Conservation (phyloP, 2,888 invertebrate genomes). For the Diplazon laetatorius region DNA sequence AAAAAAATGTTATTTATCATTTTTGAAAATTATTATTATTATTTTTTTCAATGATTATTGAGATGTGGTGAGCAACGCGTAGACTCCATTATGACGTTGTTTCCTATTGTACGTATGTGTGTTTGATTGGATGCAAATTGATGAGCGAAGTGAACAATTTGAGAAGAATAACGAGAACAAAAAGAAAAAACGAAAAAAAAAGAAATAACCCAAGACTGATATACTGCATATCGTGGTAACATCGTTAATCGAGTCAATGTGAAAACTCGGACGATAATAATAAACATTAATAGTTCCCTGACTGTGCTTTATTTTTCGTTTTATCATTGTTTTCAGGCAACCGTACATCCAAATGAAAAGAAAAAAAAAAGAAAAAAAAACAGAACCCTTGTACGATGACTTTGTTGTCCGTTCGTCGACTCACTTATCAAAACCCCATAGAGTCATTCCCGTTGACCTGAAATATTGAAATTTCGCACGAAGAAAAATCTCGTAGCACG, state of each 20-base stretch:
- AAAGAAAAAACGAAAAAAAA: slow-evolving; percentile 10
- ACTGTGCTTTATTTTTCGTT: background rate
- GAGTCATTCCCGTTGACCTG: too few species aligned
- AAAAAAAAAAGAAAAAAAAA: too few species aligned
- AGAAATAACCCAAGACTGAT: slow-evolving; percentile 72
- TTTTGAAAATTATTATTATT: slow-evolving; percentile 10
- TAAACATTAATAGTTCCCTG: slow-evolving; percentile 49
- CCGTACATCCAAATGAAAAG: too few species aligned
- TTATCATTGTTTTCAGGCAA: too few species aligned
- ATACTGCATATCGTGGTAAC: slow-evolving; percentile 70
- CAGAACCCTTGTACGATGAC: too few species aligned
- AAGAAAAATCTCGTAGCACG: too few species aligned
- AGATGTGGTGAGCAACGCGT: slow-evolving; percentile 2
- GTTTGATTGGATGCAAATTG: slow-evolving; percentile 22
- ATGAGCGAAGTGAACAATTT: slow-evolving; percentile 20
- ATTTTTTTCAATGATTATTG: background rate
- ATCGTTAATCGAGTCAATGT: slow-evolving; percentile 64
- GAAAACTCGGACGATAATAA: slow-evolving; percentile 58
- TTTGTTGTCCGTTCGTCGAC: too few species aligned
- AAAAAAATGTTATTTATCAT: background rate
- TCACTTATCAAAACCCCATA: too few species aligned
- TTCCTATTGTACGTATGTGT: background rate
- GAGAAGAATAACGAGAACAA: background rate
- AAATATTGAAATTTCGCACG: too few species aligned
- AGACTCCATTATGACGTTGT: slow-evolving; percentile 1